Evolutionary conservation across 2,888 invertebrate species (phyloP), one percentile per base, ranked within the genome.

Genomic region (Cheilosia grossa): DNA sequence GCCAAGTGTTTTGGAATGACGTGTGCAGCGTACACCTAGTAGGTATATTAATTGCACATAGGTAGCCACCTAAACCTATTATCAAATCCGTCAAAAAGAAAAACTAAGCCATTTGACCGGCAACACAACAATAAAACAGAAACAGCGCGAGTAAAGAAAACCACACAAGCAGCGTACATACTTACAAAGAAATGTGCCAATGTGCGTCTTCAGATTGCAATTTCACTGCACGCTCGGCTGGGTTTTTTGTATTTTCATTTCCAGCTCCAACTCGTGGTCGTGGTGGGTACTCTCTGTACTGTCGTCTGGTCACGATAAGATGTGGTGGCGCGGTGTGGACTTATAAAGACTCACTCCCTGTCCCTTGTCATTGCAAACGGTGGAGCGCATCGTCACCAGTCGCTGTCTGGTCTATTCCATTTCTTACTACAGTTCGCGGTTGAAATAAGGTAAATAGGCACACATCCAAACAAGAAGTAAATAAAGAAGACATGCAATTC

Each of bases 161-260:
- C 37, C 58, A 59, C 40, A 58, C 6, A 58, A 9, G 3, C 53
- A 49, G 13, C 30, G 17, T 10, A 61, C 9, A 9, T 30, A 30
- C 9, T 30, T 9, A 7, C 42, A 78, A 67, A 58, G 30, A 24
- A 24, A 54, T 21, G 21, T 21, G 21, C 21, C 21, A 79, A 74
- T 79, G 69, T 79, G 67, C 82, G 79, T 79, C 69, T 83, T 4
- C 53, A 53, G 58, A 74, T 37, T 58, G 64, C 37, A 37, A 37
- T 37, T 37, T 10, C 37, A 4, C 4, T 37, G 37, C 69, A 83
- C 47, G 74, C 79, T 74, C 47, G 67, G 64, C 69, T 79, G 73
- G 70, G 53, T 83, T 77, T 42, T 37, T 49, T 44, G 1, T 40
- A 1, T n/a, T 9, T 13, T 13, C 37, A 37, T 37, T 37, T 5